Conservation (phyloP, 2,797 vertebrate species). For the Pipistrellus pipistrellus region DNA sequence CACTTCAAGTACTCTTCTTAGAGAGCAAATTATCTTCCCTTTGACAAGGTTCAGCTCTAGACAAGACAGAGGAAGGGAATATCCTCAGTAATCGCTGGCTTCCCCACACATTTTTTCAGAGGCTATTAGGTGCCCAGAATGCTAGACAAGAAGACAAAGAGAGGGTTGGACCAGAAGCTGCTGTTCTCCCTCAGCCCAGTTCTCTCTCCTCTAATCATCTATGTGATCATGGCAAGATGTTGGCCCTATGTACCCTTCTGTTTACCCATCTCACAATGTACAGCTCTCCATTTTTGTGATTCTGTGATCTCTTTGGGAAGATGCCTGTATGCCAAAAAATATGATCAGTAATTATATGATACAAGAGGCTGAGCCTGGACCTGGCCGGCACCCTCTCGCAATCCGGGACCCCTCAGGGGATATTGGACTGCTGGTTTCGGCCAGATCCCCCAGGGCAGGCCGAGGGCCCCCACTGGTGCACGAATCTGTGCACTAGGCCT, state of each 20-base stretch:
- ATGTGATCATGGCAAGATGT: background rate
- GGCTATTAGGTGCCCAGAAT: background rate
- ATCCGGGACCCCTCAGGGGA: too few relatives aligned
- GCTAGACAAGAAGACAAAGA: background rate
- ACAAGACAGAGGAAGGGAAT: background rate
- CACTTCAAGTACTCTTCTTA: slow-evolving; percentile 58
- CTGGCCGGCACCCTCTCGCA: too few relatives aligned
- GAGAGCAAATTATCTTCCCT: slow-evolving; percentile 65
- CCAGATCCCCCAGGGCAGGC: too few relatives aligned
- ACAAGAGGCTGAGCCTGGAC: too few relatives aligned
- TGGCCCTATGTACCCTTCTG: background rate
- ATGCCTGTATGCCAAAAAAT: background rate
- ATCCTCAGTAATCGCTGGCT: too few relatives aligned
- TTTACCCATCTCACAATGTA: background rate
- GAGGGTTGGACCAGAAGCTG: background rate
- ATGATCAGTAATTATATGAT: background rate
- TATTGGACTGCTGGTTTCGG: too few relatives aligned
- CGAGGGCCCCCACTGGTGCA: too few relatives aligned
- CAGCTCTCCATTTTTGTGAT: background rate
- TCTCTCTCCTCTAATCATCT: background rate
- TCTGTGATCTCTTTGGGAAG: background rate
- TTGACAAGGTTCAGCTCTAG: background rate
- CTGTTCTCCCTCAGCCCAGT: accelerated
- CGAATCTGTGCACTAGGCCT: too few relatives aligned
- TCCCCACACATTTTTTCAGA: background rate